These are phyloP conservation scores for Ianthella basta DNA, from an alignment of 37 sponge, comb jelly and placozoan genomes.

Conservation along the genomic window DNA sequence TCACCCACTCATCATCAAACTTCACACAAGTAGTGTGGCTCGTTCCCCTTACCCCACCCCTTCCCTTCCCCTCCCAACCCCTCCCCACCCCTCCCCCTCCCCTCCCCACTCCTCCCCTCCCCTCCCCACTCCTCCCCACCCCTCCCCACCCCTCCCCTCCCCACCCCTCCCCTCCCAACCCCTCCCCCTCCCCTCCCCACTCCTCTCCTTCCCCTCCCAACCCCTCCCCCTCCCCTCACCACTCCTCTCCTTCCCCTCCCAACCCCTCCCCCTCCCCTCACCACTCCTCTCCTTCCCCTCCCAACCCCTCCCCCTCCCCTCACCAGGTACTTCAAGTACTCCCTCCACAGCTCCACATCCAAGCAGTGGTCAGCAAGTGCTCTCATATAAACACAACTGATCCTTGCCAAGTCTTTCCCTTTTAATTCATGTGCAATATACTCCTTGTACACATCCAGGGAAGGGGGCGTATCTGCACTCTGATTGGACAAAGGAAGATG, in stretches of 20 bases:
- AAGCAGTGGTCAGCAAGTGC: conserved; percentile 66
- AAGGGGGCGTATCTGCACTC: neutral
- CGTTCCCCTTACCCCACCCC: neutral
- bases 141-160: neutral
- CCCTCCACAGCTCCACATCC: conserved; percentile 59
- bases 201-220: neutral
- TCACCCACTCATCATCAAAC: neutral
- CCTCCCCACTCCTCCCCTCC: neutral
- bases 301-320: conserved; percentile 3
- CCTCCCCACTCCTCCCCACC: neutral
- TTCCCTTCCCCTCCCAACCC: neutral
- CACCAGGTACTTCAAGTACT: conserved; percentile 67
- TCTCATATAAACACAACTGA: conserved; percentile 67
- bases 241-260: neutral
- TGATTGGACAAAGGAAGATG: conserved; percentile 8
- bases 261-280: neutral
- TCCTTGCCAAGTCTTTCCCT: conserved; percentile 45
- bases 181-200: neutral
- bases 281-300: conserved; percentile 31
- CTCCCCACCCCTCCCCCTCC: neutral
- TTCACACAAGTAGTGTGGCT: no score
- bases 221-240: neutral
- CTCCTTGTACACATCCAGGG: conserved; percentile 30
- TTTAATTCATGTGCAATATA: conserved; percentile 43
- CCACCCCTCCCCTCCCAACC: conserved; percentile 14